phyloP scores from a whole-genome alignment of 1,140 invertebrate species.

The Neuroterus valhalla region DNA sequence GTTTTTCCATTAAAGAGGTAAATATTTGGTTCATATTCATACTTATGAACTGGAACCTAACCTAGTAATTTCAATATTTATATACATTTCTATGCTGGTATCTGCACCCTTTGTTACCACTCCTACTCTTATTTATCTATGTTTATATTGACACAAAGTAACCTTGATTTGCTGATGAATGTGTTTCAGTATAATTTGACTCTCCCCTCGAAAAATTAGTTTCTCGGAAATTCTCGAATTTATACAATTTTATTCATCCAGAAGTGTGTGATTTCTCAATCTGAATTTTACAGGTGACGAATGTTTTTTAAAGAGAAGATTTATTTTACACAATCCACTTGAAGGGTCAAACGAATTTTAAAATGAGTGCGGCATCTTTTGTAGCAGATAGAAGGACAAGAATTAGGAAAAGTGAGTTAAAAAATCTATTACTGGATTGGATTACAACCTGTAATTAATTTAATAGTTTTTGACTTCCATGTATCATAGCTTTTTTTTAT shows the following conservation, averaged over 20 bases:
- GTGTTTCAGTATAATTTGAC: background rate
- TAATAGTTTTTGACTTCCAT: too few species aligned
- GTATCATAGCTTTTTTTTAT: too few species aligned
- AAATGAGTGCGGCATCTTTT: background rate
- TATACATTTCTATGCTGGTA: background rate
- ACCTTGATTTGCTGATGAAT: background rate
- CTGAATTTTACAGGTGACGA: conserved; percentile 7
- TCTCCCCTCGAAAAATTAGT: background rate
- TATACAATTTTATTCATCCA: background rate
- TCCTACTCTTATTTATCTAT: background rate
- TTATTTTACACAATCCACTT: background rate
- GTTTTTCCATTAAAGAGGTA: too few species aligned
- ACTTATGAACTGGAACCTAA: too few species aligned
- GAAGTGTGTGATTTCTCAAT: background rate
- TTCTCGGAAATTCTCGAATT: background rate
- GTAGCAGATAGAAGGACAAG: background rate
- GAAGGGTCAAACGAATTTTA: background rate
- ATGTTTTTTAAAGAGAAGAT: background rate
- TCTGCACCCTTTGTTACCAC: too few species aligned
- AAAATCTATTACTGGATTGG: background rate
- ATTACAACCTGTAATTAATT: too few species aligned
- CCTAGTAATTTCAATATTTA: too few species aligned
- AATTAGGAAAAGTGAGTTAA: conserved; percentile 7
- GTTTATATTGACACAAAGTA: conserved; percentile 14
- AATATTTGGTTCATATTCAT: too few species aligned